Evolutionary conservation across 2,888 invertebrate genomes (phyloP).

Genomic region (Venustoraphidia nigricollis): DNA sequence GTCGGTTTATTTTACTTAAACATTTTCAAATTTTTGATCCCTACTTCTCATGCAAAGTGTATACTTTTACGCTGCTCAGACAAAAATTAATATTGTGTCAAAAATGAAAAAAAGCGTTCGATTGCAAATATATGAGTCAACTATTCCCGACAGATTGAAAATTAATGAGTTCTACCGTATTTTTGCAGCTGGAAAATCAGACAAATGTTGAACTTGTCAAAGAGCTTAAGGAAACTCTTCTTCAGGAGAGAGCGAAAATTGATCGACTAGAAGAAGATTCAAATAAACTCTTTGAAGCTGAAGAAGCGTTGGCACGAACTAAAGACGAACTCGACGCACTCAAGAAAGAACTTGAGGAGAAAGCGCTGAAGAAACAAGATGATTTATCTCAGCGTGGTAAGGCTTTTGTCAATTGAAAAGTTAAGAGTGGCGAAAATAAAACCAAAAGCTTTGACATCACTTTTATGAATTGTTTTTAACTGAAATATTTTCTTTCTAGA

Average conservation of each 20-base stretch:
- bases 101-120: neutral
- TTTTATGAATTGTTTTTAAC: too few species aligned
- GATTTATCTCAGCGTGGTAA: too few species aligned
- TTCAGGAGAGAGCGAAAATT: slow-evolving; percentile 28
- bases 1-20: too few species aligned
- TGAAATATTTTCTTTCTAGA: too few species aligned
- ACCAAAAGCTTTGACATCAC: too few species aligned
- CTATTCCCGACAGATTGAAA: neutral
- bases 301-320: slow-evolving; percentile 45
- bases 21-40: neutral
- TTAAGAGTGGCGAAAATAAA: too few species aligned
- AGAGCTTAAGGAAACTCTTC: slow-evolving; percentile 30
- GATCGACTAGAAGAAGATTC: slow-evolving; percentile 33
- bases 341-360: slow-evolving; percentile 33
- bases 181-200: slow-evolving; percentile 30
- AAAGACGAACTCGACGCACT: slow-evolving; percentile 40
- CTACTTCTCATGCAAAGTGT: neutral
- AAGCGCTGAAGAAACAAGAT: slow-evolving; percentile 30
- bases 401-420: too few species aligned
- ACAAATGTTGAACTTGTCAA: slow-evolving; percentile 29
- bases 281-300: slow-evolving; percentile 44
- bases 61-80: neutral
- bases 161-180: slow-evolving; percentile 3
- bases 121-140: neutral
- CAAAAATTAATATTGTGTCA: neutral